Conservation (phyloP, 1,140 invertebrate species). For the Philopotamus ludificatus region DNA sequence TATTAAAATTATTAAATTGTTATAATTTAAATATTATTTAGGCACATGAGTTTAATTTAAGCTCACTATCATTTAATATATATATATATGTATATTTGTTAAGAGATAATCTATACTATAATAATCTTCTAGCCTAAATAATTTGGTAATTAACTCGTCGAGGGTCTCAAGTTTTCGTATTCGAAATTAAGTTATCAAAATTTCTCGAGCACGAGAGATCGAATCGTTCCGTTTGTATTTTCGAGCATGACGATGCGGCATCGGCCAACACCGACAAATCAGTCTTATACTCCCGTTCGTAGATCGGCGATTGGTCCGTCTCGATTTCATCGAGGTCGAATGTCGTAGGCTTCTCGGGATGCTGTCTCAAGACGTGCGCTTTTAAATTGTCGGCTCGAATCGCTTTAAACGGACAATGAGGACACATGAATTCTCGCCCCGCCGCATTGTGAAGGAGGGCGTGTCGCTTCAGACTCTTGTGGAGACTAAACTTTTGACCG, state of each 20-base stretch:
- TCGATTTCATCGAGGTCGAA: background rate
- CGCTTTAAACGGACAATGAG: constrained; percentile 55
- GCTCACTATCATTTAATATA: no score
- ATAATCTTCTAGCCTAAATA: no score
- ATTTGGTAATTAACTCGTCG: no score
- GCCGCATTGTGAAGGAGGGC: constrained; percentile 50
- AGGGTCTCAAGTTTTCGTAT: no score
- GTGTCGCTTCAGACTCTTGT: constrained; percentile 55
- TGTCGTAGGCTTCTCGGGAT: constrained; percentile 40
- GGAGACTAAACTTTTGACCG: constrained; percentile 54
- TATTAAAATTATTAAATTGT: no score
- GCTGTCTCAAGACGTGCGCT: constrained; percentile 53
- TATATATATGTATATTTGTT: no score
- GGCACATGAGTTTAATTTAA: no score
- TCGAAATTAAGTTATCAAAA: constrained; percentile 34
- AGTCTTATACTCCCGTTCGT: constrained; percentile 21
- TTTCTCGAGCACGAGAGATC: constrained; percentile 2
- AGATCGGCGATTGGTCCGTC: background rate
- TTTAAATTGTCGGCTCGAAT: constrained; percentile 60
- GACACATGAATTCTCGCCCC: constrained; percentile 45
- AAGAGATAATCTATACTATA: no score
- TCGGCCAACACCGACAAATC: constrained; percentile 39
- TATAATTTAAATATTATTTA: no score
- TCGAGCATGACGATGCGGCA: constrained; percentile 36
- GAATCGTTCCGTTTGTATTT: constrained; percentile 23